Percentiles rank a stretch among this genome's conserved stretches.
Conservation (phyloP, 2,888 invertebrate species). For the Tinea semifulvella region DNA sequence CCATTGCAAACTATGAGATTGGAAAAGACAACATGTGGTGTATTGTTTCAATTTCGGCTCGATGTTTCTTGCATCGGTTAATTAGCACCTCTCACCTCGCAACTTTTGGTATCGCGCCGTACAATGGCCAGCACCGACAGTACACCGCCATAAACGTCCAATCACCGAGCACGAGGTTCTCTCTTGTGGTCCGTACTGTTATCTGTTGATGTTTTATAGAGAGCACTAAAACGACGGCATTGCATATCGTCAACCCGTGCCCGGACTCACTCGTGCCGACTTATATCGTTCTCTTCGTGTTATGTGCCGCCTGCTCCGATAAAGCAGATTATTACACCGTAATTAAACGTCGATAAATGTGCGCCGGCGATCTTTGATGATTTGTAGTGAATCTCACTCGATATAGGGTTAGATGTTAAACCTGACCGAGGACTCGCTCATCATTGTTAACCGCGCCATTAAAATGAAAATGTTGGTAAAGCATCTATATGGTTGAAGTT, state of each 20-base stretch:
- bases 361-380: conserved; percentile 34
- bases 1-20: conserved; percentile 64
- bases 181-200: conserved; percentile 46
- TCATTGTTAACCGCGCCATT: conserved; percentile 61
- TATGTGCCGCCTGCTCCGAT: conserved; percentile 34
- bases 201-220: conserved; percentile 65
- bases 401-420: conserved; percentile 40
- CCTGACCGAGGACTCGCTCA: conserved; percentile 47
- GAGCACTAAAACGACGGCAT: conserved; percentile 62
- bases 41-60: conserved; percentile 64
- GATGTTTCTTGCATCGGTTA: conserved; percentile 61
- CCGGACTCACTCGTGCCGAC: conserved; percentile 28
- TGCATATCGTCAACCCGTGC: conserved; percentile 56
- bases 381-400: conserved; percentile 35
- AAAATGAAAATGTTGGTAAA: conserved; percentile 66
- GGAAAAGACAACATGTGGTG: conserved; percentile 56
- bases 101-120: conserved; percentile 15
- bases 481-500: conserved; percentile 62
- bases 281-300: conserved; percentile 22
- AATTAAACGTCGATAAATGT: conserved; percentile 55
- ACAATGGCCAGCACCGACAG: neutral
- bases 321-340: conserved; percentile 45
- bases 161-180: conserved; percentile 41
- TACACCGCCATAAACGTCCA: conserved; percentile 53
- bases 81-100: conserved; percentile 57